Evolutionary conservation across 2,888 invertebrate genomes (phyloP), one percentile per base, ranked within the genome.

Genomic region (Epirrhoe tristata): DNA sequence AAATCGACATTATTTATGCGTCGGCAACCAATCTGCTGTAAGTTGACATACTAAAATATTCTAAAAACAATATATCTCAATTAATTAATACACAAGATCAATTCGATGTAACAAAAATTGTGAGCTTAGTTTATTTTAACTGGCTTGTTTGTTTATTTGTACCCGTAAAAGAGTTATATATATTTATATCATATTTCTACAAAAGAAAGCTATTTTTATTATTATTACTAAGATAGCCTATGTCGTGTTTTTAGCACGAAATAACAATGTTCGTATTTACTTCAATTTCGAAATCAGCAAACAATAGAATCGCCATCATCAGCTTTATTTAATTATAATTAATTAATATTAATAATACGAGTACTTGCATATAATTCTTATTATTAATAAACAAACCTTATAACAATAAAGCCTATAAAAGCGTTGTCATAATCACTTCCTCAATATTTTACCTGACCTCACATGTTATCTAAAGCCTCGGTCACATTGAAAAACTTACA

Each of bases 371-470:
- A n/a, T n/a, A n/a, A n/a, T n/a, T 51, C 24, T 34, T 31, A 14
- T 57, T 61, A 36, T 50, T 50, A 52, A 57, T 56, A 63, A 53
- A 48, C 31, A 50, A 50, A 69, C 62, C 69, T 69, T 31, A 16
- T 50, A 58, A 39, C 62, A 34, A 52, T 34, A 54, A 64, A 68
- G 46, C 60, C 60, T 68, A 54, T 61, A 64, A 61, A 68, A 57
- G 48, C 52, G 55, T 58, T 66, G 57, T 65, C 48, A 48, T 70
- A 77, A 72, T 77, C 63, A 74, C 83, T 88, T 89, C 88, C 88
- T 85, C 70, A 50, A 76, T 80, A 77, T 81, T 81, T 79, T 75
- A 72, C 77, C 75, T 83, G 86, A 86, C 85, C 85, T 85, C 77
- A 74, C 73, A 53, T 69, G 73, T 84, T 87, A 87, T 86, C 85